Conservation (phyloP, 1,140 invertebrate genomes). For the Gryllus bimaculatus region DNA sequence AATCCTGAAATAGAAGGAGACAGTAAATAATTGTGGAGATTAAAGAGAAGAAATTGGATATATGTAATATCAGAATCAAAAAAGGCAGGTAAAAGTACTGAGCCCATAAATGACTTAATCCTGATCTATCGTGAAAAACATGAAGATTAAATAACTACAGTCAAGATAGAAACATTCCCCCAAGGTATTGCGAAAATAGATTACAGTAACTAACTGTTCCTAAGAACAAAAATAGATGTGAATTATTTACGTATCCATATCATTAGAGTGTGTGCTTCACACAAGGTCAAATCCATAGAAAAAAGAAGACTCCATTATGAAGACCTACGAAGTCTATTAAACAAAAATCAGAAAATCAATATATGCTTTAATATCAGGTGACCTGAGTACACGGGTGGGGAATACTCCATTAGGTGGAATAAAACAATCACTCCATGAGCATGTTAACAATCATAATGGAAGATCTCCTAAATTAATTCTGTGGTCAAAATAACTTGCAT, state of each 20-base stretch:
- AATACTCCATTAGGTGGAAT: neutral
- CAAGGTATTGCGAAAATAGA: neutral
- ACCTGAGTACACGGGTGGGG: neutral
- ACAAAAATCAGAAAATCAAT: neutral
- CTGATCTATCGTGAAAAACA: neutral
- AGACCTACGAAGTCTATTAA: neutral
- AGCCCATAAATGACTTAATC: too few species aligned
- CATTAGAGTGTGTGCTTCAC: neutral
- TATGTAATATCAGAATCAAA: neutral
- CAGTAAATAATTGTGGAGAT: neutral
- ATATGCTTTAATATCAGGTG: neutral
- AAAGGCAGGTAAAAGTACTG: neutral
- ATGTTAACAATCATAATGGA: neutral
- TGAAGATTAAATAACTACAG: neutral
- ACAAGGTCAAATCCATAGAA: neutral
- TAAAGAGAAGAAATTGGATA: neutral
- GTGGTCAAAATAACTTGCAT: neutral
- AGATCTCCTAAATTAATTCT: neutral
- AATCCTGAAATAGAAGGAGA: neutral
- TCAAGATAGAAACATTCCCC: neutral
- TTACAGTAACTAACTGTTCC: neutral
- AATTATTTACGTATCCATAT: too few species aligned
- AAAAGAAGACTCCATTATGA: neutral
- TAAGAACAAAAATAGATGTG: neutral
- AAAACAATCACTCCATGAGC: neutral